A percentile compares a stretch with the other conserved stretches of the same genome.
Conservation (phyloP, 2,113 vertebrate genomes). For the Brevimyrus niger region DNA sequence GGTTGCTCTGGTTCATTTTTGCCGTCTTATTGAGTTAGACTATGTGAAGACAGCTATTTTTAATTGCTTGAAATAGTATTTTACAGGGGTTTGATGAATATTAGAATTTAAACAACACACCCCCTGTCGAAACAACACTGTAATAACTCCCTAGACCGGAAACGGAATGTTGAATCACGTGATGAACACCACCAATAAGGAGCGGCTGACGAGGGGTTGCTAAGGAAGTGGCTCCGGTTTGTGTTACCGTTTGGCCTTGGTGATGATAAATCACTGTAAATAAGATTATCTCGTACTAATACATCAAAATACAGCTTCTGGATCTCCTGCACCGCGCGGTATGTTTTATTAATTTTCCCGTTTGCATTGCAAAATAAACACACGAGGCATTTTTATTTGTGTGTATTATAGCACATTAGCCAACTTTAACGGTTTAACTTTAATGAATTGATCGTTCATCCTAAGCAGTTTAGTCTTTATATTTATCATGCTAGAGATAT, state of each 20-base stretch:
- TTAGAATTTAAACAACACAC: background rate
- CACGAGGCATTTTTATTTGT: background rate
- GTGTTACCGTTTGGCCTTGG: background rate
- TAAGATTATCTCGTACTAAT: background rate
- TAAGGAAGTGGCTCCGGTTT: constrained; percentile 5
- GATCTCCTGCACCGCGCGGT: background rate
- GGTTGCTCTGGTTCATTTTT: background rate
- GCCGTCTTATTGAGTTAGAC: background rate
- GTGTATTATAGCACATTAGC: background rate
- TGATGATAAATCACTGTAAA: background rate
- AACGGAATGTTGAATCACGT: background rate
- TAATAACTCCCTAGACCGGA: background rate
- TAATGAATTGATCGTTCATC: background rate
- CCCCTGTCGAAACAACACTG: background rate
- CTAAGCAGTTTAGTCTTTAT: background rate
- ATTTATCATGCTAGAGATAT: background rate
- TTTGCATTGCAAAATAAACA: background rate
- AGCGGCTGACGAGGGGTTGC: background rate
- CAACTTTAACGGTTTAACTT: background rate
- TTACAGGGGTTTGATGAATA: background rate
- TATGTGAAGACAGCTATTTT: background rate
- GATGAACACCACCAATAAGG: background rate
- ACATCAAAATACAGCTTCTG: background rate
- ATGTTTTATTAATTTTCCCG: background rate
- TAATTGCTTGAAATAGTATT: background rate